Evolutionary conservation across 2,888 invertebrate genomes (phyloP), one percentile per base, ranked within the genome.

Genomic region (Nezara viridula): DNA sequence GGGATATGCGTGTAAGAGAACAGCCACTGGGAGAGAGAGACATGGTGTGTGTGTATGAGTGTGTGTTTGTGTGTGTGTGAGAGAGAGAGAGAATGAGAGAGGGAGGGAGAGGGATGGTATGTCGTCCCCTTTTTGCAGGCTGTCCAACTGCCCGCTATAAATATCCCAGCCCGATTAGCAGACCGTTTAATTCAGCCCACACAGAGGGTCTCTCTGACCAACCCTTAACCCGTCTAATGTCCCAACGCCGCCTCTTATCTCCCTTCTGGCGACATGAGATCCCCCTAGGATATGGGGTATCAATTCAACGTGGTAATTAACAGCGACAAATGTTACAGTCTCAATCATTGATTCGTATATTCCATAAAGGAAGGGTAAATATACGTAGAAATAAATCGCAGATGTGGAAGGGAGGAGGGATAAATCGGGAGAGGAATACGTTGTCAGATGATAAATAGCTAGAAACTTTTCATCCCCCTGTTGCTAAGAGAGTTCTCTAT

Each of bases 1-100:
- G 86, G 90, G 90, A 89, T 88, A 86, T 90, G 90, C 90, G 89
- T 90, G 52, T 89, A 90, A 88, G 90, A 88, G 91, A n/a, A 85
- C 89, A 87, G 27, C 47, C 88, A 90, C 87, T 89, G 90, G 89
- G 86, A 89, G 86, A 86, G 66, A 60, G 60, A 27, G 16, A 60
- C 14, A 60, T 2, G 90, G 90, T 89, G 86, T 87, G 87, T 73
- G 50, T 85, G 86, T 47, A 81, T 77, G 89, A 85, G 16, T 86
- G 90, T 90, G 89, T 44, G 44, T 44, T 5, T 7, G 44, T 7
- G 44, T 7, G 44, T 85, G 16, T 86, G 90, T 90, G 89, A 90
- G 88, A 89, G 89, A 89, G 88, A 66, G 87, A 89, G 89, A 86
- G 89, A 89, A 66, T 85, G 47, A 66, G 89, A 86, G 49, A 37